These are phyloP conservation scores for Chloropsis cyanopogon DNA, from an alignment of 2,113 vertebrate genomes.

Conservation along the genomic window DNA sequence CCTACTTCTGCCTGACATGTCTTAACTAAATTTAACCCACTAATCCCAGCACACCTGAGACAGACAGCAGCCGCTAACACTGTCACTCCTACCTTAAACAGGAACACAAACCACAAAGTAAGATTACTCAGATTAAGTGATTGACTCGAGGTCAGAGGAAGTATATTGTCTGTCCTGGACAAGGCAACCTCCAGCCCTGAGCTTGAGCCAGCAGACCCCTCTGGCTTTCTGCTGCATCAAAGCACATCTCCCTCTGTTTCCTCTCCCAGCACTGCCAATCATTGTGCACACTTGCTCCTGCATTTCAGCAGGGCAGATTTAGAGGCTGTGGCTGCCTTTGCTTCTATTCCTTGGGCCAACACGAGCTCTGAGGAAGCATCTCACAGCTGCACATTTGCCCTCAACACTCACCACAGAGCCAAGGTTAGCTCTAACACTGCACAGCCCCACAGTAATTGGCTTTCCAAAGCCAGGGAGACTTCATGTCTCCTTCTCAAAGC, in stretches of 20 bases:
- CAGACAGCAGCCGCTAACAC: not conserved
- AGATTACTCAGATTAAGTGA: constrained; percentile 56
- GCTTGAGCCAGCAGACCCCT: not conserved
- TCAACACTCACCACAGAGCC: not conserved
- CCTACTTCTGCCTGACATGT: not conserved
- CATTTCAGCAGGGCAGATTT: not conserved
- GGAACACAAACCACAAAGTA: constrained; percentile 13
- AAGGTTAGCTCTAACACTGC: not conserved
- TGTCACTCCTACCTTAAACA: constrained; percentile 9
- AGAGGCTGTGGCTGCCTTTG: not conserved
- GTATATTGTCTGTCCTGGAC: not conserved
- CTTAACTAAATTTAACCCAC: constrained; percentile 62
- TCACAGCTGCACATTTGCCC: not conserved
- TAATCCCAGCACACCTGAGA: constrained; percentile 63
- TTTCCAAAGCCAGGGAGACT: not conserved
- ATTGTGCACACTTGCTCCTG: not conserved
- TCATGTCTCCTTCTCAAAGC: not conserved
- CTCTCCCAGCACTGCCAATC: not conserved
- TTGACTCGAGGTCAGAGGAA: constrained; percentile 29
- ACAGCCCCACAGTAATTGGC: not conserved
- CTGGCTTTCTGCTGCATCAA: not conserved
- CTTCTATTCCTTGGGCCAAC: not conserved
- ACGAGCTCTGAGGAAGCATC: not conserved
- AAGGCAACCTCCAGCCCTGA: not conserved
- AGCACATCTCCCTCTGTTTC: not conserved